Percentiles rank a stretch among this genome's conserved stretches.
These are phyloP conservation scores for Aldrovandia affinis DNA, from an alignment of 2,797 vertebrate genomes.

Conservation along the genomic window DNA sequence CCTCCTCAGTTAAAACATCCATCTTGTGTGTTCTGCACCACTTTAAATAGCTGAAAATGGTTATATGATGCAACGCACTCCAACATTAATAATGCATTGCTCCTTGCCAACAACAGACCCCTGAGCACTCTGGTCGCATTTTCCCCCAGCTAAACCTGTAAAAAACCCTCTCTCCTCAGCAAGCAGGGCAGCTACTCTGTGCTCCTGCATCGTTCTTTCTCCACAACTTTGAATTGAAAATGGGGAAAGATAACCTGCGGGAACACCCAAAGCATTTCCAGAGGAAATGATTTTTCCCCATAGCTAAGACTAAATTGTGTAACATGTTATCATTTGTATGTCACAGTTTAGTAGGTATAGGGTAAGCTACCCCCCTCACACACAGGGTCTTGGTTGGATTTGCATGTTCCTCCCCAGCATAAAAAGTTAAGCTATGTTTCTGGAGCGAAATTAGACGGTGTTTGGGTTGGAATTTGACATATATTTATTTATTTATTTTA, in stretches of 20 bases:
- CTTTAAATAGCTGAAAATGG: slow-evolving; percentile 41
- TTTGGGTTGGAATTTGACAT: not conserved
- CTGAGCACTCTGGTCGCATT: slow-evolving; percentile 36
- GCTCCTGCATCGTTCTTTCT: too few relatives aligned
- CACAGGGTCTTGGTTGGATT: not conserved
- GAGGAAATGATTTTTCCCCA: not conserved
- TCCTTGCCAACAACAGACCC: slow-evolving; percentile 26
- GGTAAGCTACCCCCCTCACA: not conserved
- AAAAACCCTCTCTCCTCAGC: not conserved
- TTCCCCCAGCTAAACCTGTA: slow-evolving; percentile 3
- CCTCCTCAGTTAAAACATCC: slow-evolving; percentile 22
- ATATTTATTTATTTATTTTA: too few relatives aligned
- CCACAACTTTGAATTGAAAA: too few relatives aligned
- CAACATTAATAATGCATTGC: slow-evolving; percentile 50
- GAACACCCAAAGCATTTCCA: too few relatives aligned
- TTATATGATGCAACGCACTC: slow-evolving; percentile 41
- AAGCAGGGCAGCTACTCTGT: too few relatives aligned
- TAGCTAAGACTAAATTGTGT: not conserved
- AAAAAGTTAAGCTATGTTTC: not conserved
- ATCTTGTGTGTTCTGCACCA: slow-evolving; percentile 39
- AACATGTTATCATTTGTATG: not conserved
- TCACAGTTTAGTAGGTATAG: not conserved
- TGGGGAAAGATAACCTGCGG: too few relatives aligned
- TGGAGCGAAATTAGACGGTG: not conserved
- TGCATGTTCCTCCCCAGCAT: not conserved